Evolutionary conservation across 2,888 invertebrate genomes (phyloP).

Genomic region (Macaria liturata): DNA sequence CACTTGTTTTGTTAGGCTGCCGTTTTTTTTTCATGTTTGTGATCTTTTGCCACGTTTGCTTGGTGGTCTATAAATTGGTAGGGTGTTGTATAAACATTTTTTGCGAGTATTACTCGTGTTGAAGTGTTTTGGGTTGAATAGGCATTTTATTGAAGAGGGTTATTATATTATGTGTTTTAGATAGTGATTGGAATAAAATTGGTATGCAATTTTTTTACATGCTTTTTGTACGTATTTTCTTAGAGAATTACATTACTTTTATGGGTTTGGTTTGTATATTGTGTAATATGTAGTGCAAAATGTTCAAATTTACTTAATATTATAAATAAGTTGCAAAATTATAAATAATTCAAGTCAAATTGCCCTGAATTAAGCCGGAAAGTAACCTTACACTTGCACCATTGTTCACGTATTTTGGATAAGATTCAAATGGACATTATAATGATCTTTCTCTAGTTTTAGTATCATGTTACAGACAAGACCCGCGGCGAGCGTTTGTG

Average conservation of each 20-base stretch:
- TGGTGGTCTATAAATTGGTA: slow-evolving; percentile 48
- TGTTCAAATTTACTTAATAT: too few relatives aligned
- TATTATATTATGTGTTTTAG: too few relatives aligned
- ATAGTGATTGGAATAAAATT: neutral
- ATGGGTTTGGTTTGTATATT: too few relatives aligned
- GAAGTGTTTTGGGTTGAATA: neutral
- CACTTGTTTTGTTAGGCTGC: slow-evolving; percentile 68
- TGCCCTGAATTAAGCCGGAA: slow-evolving; percentile 50
- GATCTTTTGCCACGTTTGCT: slow-evolving; percentile 51
- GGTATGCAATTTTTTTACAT: neutral
- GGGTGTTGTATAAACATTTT: slow-evolving; percentile 17
- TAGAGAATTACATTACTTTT: too few relatives aligned
- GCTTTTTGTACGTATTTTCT: too few relatives aligned
- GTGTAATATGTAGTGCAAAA: too few relatives aligned
- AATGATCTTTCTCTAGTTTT: slow-evolving; percentile 55
- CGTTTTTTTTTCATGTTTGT: slow-evolving; percentile 46
- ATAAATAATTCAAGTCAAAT: too few relatives aligned
- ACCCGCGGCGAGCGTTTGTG: slow-evolving; percentile 44
- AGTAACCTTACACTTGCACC: slow-evolving; percentile 67
- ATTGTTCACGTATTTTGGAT: slow-evolving; percentile 54
- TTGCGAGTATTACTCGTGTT: slow-evolving; percentile 4
- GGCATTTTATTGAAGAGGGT: neutral
- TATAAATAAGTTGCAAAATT: too few relatives aligned
- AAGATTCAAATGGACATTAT: slow-evolving; percentile 66
- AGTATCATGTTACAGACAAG: slow-evolving; percentile 51